Evolutionary conservation across 2,797 vertebrate species (phyloP).

Genomic region (Chloroceryle amazona): DNA sequence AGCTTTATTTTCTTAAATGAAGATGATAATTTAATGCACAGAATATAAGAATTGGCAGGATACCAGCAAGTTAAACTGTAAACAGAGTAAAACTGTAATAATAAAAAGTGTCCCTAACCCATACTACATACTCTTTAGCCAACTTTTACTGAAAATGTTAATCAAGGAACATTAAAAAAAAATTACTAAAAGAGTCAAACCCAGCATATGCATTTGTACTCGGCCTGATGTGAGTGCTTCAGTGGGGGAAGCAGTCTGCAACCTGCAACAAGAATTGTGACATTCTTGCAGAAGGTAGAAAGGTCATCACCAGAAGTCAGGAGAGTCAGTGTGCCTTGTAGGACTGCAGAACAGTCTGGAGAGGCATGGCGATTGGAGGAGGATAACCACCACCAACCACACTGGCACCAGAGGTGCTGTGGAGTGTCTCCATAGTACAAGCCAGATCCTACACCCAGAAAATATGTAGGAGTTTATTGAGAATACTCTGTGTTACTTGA

Average conservation of each 20-base stretch:
- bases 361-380: neutral
- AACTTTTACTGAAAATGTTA: neutral
- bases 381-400: neutral
- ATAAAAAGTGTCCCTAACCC: neutral
- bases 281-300: neutral
- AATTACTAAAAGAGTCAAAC: neutral
- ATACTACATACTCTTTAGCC: neutral
- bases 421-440: neutral
- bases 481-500: neutral
- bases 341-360: neutral
- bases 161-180: neutral
- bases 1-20: slow-evolving; percentile 14
- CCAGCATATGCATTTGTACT: neutral
- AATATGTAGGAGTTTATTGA: neutral
- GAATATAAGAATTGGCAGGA: neutral
- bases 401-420: neutral
- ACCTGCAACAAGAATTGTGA: neutral
- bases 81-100: neutral
- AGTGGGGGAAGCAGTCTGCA: neutral
- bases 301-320: neutral
- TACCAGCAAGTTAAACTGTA: neutral
- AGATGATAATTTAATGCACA: neutral
- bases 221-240: neutral
- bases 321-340: neutral
- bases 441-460: neutral